Conservation (phyloP, 2,888 invertebrate species). For the Priocnemis perturbator region DNA sequence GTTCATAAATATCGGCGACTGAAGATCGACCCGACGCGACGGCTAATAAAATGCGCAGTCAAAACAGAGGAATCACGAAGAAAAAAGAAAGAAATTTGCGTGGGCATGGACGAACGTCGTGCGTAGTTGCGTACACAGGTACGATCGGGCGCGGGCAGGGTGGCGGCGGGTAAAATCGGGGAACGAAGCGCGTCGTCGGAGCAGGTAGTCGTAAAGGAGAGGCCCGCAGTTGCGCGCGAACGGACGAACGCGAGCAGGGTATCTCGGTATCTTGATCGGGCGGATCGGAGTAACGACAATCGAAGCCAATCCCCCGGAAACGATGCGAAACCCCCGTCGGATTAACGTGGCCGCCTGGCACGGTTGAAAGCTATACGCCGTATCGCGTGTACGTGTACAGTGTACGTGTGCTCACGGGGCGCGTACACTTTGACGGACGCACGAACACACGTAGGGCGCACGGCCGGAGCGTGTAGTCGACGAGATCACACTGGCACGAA, state of each 20-base stretch:
- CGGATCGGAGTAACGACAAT: conserved; percentile 56
- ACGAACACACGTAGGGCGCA: not conserved
- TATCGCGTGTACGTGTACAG: not conserved
- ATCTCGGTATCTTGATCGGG: conserved; percentile 59
- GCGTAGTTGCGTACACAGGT: no score
- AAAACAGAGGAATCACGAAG: no score
- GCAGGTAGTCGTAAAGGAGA: no score
- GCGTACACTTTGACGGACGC: not conserved
- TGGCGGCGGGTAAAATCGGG: no score
- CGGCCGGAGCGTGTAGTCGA: not conserved
- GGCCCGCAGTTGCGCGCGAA: no score
- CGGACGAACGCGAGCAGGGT: conserved; percentile 15
- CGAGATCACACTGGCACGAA: not conserved
- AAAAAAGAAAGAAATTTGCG: no score
- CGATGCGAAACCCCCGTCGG: conserved; percentile 66
- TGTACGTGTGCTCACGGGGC: not conserved
- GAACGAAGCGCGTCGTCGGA: no score
- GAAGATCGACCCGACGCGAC: no score
- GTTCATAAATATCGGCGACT: no score
- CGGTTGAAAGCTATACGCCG: conserved; percentile 57
- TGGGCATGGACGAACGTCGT: no score
- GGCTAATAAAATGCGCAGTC: no score
- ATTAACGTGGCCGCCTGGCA: conserved; percentile 63
- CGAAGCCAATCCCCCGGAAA: conserved; percentile 63
- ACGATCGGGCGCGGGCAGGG: no score